Evolutionary conservation across 2,888 invertebrate genomes (phyloP), one percentile per base, ranked within the genome.

Genomic region (Pterobdella sp.): DNA sequence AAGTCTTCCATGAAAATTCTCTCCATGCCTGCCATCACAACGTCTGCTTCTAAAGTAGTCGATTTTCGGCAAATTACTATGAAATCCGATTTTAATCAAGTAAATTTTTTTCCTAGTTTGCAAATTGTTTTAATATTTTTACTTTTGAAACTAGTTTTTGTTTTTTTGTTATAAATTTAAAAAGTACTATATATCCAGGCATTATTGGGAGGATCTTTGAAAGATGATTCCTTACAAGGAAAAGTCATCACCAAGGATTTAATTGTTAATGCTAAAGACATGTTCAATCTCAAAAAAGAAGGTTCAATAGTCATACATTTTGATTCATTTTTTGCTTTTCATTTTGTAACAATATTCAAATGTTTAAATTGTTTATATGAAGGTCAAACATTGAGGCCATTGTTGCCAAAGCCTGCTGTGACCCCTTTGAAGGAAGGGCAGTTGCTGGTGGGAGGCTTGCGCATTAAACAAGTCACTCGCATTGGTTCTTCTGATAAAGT

Each of bases 31-130:
- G 31, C 52, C 36, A 52, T 32, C 49, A 56, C n/a, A 4, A 63
- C 32, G 4, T 29, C 60, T 35, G 18, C 71, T 35, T 34, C 52
- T 2, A 71, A 71, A 71, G 71, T 71, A 35, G 63, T 71, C 29
- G 71, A 71, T 29, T 71, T 71, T 35, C 31, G 71, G 26, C 71
- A 56, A 26, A 60, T 71, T 35, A 71, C 71, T 36, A 71, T 71
- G 71, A 63, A 63, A n/a, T 71, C 71, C 26, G 63, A 71, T 31
- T 35, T 71, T 31, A 35, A 56, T 35, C 56, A n/a, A 29, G 52
- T 71, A 1, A 3, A 26, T 29, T 70, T 49, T 52, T 35, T 22
- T 34, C 2, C n/a, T 14, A 14, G 4, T 31, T 29, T 29, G 65
- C 14, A 29, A 2, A 65, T 65, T 29, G 32, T 65, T 14, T 63